phyloP scores from a whole-genome alignment of 2,113 vertebrate species.

The Cyprinodon variegatus region DNA sequence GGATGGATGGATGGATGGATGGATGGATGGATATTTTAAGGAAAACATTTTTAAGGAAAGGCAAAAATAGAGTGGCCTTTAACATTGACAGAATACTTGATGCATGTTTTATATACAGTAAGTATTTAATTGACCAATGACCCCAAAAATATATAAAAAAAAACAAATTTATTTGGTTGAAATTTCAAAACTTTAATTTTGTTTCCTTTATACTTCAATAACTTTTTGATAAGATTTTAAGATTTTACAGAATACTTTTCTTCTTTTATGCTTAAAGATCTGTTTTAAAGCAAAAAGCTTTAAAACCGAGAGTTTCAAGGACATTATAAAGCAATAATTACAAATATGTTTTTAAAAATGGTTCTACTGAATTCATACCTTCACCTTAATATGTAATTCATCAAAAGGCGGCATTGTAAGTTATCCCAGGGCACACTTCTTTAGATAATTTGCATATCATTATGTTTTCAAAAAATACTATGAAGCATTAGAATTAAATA shows the following conservation, averaged over 20 bases:
- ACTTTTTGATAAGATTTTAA: background rate
- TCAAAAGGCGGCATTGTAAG: constrained; percentile 2
- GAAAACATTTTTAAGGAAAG: no score
- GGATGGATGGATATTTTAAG: no score
- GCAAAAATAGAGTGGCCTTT: no score
- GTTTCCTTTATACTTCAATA: no score
- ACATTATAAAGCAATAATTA: constrained; percentile 2
- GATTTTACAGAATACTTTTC: background rate
- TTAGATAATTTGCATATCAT: constrained; percentile 19
- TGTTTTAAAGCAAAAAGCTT: constrained; percentile 16
- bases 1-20: no score
- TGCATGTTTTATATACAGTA: no score
- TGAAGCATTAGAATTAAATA: constrained; percentile 15
- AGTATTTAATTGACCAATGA: background rate
- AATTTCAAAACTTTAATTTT: no score
- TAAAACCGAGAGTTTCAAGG: background rate
- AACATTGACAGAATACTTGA: no score
- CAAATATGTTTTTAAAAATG: constrained; percentile 14
- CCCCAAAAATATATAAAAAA: background rate
- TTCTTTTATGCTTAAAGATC: constrained; percentile 7
- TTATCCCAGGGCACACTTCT: constrained; percentile 8
- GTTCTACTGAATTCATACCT: constrained; percentile 12
- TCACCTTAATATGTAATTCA: constrained; percentile 36
- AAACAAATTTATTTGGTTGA: no score
- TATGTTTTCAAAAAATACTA: constrained; percentile 28